These are phyloP conservation scores for Nasua narica DNA, from an alignment of 2,797 vertebrate species.

Conservation along the genomic window DNA sequence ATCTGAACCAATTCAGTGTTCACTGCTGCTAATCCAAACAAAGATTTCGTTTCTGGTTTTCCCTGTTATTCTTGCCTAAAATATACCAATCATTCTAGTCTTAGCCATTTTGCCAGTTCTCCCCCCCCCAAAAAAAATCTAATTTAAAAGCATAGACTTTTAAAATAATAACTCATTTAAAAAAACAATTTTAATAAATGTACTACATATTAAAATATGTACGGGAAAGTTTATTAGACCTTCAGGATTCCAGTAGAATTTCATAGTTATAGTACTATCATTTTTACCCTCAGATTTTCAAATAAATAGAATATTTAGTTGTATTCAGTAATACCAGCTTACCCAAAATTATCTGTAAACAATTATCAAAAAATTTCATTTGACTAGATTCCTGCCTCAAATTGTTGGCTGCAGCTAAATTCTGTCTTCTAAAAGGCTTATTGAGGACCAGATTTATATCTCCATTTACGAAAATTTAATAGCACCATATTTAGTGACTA, in stretches of 20 bases:
- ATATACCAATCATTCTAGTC: constrained; percentile 59
- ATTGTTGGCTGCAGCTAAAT: background rate
- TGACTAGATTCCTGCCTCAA: background rate
- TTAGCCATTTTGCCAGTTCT: constrained; percentile 54
- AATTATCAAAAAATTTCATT: background rate
- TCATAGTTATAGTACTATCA: background rate
- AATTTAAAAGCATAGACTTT: background rate
- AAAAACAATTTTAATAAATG: background rate
- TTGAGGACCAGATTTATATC: background rate
- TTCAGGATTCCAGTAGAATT: background rate
- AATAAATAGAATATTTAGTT: background rate
- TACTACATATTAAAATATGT: background rate
- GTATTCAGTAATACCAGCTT: background rate
- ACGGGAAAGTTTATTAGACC: background rate
- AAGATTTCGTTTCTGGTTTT: constrained; percentile 73
- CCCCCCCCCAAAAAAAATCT: background rate
- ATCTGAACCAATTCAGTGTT: constrained; percentile 72
- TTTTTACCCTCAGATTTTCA: background rate
- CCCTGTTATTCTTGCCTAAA: constrained; percentile 72
- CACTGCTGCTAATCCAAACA: constrained; percentile 74
- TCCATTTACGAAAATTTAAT: background rate
- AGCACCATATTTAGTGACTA: background rate
- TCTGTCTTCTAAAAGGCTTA: background rate
- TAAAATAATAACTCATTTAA: background rate
- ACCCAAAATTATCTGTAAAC: background rate